A percentile compares a stretch with the other conserved stretches of the same genome.
These are phyloP conservation scores for Acanthopagrus latus DNA, from an alignment of 2,797 vertebrate species.

Conservation along the genomic window DNA sequence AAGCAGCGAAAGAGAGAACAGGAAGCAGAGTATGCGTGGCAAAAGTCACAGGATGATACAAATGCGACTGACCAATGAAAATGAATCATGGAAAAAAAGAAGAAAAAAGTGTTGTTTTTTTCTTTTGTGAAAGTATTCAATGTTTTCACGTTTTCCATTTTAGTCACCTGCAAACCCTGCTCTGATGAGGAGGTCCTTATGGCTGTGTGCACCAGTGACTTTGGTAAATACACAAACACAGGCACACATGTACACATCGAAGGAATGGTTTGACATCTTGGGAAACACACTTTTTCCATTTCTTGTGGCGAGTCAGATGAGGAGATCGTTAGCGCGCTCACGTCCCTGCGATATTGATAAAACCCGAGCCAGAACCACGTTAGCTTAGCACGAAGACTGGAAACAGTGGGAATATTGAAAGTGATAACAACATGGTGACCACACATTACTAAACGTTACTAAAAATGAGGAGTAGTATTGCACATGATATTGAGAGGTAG, in stretches of 20 bases:
- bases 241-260: not conserved
- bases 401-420: not conserved
- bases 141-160: slow-evolving; percentile 50
- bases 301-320: not conserved
- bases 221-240: slow-evolving; percentile 86
- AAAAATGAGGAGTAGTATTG: no score
- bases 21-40: not conserved
- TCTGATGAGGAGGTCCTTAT: slow-evolving; percentile 92
- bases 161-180: slow-evolving; percentile 92
- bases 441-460: no score
- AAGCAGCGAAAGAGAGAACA: slow-evolving; percentile 23
- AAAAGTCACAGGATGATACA: not conserved
- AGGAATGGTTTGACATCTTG: not conserved
- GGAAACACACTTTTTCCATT: not conserved
- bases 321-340: not conserved
- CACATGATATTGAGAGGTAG: no score
- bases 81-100: not conserved
- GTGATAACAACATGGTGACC: no score
- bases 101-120: not conserved
- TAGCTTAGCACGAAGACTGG: slow-evolving; percentile 1
- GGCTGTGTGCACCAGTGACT: slow-evolving; percentile 94
- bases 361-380: not conserved
- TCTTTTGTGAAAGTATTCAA: not conserved
- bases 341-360: not conserved
- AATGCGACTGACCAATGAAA: not conserved